These are phyloP conservation scores for Pegoplata infirma DNA, from an alignment of 2,888 invertebrate species.

Conservation along the genomic window DNA sequence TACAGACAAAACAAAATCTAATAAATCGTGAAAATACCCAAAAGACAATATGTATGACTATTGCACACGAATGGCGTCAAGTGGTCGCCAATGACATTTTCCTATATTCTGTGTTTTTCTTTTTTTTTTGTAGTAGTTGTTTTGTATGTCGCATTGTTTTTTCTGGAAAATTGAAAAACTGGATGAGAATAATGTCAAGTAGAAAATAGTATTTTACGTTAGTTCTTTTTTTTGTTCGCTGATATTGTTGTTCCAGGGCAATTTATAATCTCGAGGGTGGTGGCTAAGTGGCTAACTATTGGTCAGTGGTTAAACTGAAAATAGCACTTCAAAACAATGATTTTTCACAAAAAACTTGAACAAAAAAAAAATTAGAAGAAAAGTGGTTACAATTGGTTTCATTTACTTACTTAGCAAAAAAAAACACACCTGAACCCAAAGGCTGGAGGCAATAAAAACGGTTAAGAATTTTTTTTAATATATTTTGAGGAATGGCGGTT, in stretches of 20 bases:
- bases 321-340: conserved; percentile 5
- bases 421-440: not conserved
- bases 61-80: conserved; percentile 55
- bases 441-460: too few species aligned
- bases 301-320: conserved; percentile 43
- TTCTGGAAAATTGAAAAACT: conserved; percentile 56
- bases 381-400: not conserved
- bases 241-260: conserved; percentile 12
- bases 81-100: conserved; percentile 61
- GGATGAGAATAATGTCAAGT: conserved; percentile 27
- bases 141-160: conserved; percentile 29
- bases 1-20: conserved; percentile 60
- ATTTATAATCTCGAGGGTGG: conserved; percentile 55
- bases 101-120: conserved; percentile 41
- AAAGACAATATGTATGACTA: conserved; percentile 27
- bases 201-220: conserved; percentile 16
- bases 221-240: not conserved
- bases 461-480: too few species aligned
- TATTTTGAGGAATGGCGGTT: too few species aligned
- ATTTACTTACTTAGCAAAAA: too few species aligned
- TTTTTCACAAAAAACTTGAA: too few species aligned
- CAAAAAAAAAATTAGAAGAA: conserved; percentile 12
- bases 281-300: conserved; percentile 55
- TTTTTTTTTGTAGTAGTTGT: conserved; percentile 42
- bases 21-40: conserved; percentile 57